phyloP scores from a whole-genome alignment of 2,113 vertebrate genomes.

The Petaurus breviceps region DNA sequence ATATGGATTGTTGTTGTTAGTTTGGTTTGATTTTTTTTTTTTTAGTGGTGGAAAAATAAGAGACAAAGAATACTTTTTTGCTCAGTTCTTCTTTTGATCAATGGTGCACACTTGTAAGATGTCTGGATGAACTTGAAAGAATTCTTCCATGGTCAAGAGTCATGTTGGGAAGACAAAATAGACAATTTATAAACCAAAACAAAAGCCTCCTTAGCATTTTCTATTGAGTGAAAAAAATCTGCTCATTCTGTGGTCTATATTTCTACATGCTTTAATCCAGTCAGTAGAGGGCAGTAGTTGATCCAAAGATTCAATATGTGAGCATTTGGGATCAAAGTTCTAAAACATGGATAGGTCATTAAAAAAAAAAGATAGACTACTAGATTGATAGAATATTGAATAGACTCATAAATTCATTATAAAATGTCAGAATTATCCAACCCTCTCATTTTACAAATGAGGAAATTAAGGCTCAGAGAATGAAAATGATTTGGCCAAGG shows the following conservation, averaged over 20 bases:
- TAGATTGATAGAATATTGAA: not conserved
- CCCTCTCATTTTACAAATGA: not conserved
- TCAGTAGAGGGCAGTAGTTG: not conserved
- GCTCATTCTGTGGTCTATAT: not conserved
- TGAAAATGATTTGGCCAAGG: not conserved
- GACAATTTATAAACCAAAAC: not conserved
- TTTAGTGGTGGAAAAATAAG: not conserved
- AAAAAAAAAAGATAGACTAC: not conserved
- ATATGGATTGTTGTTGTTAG: not conserved
- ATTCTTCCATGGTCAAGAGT: not conserved
- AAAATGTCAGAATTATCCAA: not conserved
- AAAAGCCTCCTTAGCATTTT: not conserved
- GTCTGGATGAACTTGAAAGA: not conserved
- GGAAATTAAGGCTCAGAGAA: not conserved
- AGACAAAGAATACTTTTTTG: not conserved
- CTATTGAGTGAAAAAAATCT: not conserved
- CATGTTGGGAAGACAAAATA: not conserved
- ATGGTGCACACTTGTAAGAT: not conserved
- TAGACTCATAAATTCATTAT: not conserved
- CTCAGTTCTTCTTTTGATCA: not conserved
- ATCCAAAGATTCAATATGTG: not conserved
- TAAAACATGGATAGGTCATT: not conserved
- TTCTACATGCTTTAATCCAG: not conserved
- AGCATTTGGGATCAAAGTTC: not conserved
- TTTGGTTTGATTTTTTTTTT: not conserved